phyloP scores from a whole-genome alignment of 2,113 vertebrate genomes.

The Bungarus multicinctus region DNA sequence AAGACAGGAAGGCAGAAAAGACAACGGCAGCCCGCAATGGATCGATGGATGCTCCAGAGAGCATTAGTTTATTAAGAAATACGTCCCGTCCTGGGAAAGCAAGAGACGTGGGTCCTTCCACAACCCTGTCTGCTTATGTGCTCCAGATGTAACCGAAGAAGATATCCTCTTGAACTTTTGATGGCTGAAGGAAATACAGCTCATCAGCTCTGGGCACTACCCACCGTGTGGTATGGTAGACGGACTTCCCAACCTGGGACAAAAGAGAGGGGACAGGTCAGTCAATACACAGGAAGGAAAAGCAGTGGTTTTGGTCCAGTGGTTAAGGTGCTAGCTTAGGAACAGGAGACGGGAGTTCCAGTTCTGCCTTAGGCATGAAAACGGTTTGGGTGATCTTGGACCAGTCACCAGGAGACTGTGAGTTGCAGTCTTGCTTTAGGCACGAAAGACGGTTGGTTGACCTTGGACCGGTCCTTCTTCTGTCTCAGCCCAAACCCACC shows the following conservation, averaged over 20 bases:
- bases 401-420: too few species aligned
- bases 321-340: background rate
- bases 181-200: slow-evolving; percentile 77
- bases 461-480: too few species aligned
- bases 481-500: too few species aligned
- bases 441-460: too few species aligned
- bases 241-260: slow-evolving; percentile 81
- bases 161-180: slow-evolving; percentile 58
- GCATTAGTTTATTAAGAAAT: slow-evolving; percentile 9
- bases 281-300: background rate
- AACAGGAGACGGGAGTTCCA: background rate
- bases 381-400: too few species aligned
- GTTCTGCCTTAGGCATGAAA: background rate
- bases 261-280: background rate
- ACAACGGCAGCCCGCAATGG: background rate
- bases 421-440: too few species aligned
- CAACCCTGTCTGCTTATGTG: background rate
- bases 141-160: slow-evolving; percentile 76
- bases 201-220: slow-evolving; percentile 72
- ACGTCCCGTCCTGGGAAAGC: background rate
- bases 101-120: background rate
- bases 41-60: background rate
- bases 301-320: background rate
- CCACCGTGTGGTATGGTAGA: slow-evolving; percentile 89
- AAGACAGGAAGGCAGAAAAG: background rate